These are phyloP conservation scores for Megastigmus dorsalis DNA, from an alignment of 2,888 invertebrate species.

Conservation along the genomic window DNA sequence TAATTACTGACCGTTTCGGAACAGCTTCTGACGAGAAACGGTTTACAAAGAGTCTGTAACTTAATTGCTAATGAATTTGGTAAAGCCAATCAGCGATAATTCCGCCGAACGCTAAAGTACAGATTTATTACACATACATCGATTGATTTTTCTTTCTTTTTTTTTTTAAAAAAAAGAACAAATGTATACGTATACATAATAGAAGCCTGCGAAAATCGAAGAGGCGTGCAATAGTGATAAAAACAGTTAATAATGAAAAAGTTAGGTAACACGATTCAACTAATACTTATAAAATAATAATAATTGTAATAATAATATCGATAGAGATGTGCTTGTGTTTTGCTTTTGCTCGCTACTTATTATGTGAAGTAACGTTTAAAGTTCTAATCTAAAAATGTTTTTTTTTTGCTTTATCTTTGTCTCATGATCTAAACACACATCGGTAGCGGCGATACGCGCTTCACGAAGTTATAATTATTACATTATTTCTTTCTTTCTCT, in stretches of 20 bases:
- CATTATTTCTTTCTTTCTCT: conserved; percentile 56
- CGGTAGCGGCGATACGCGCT: conserved; percentile 19
- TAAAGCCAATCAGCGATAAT: conserved; percentile 49
- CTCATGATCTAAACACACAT: conserved; percentile 45
- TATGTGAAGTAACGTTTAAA: conserved; percentile 36
- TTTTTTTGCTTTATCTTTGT: conserved; percentile 25
- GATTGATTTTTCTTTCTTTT: conserved; percentile 26
- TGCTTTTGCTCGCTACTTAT: conserved; percentile 39
- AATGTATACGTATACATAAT: conserved; percentile 4
- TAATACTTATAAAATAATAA: conserved; percentile 52
- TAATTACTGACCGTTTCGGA: conserved; percentile 41
- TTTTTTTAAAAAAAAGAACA: conserved; percentile 34
- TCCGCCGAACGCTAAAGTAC: conserved; percentile 36
- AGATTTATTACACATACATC: conserved; percentile 30
- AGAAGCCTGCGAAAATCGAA: conserved; percentile 33
- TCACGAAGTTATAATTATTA: conserved; percentile 36
- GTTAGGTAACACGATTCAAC: conserved; percentile 54
- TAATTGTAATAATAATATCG: conserved; percentile 51
- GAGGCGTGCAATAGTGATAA: conserved; percentile 47
- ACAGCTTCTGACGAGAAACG: conserved; percentile 31
- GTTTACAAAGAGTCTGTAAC: conserved; percentile 40
- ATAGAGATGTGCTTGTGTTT: conserved; percentile 40
- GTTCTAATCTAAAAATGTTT: conserved; percentile 47
- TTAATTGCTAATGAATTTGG: conserved; percentile 50
- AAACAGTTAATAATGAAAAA: conserved; percentile 49